Evolutionary conservation across 2,888 invertebrate genomes (phyloP).

Genomic region (Coecobrya sp.): DNA sequence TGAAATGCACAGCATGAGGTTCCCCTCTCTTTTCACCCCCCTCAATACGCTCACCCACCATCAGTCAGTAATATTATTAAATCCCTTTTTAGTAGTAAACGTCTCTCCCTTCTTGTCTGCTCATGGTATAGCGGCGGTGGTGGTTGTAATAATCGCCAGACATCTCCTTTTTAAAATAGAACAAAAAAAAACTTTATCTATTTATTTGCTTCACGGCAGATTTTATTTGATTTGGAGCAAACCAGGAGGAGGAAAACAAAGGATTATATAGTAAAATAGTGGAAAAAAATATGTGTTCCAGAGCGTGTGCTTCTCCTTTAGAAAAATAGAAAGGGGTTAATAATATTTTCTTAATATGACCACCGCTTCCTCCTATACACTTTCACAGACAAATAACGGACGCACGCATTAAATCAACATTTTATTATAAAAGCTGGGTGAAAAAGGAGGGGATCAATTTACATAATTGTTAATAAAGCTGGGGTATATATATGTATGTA

Average conservation of each 20-base stretch:
- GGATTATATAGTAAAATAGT: neutral
- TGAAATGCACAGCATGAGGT: constrained; percentile 34
- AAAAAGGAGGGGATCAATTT: constrained; percentile 49
- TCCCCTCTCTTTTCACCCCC: neutral
- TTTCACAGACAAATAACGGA: constrained; percentile 27
- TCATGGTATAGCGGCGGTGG: neutral
- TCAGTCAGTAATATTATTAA: neutral
- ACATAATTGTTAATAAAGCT: constrained; percentile 62
- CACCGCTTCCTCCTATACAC: neutral
- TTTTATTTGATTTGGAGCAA: constrained; percentile 37
- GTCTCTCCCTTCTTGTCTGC: too few species aligned
- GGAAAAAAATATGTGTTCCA: constrained; percentile 5
- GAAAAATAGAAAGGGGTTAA: neutral
- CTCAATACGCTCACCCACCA: too few species aligned
- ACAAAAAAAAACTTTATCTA: constrained; percentile 4
- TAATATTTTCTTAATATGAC: neutral
- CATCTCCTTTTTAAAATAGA: neutral
- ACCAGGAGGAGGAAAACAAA: constrained; percentile 13
- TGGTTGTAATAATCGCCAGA: constrained; percentile 14
- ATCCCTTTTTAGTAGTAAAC: neutral
- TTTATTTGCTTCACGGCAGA: constrained; percentile 54
- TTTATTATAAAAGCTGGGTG: neutral
- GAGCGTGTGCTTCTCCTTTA: neutral
- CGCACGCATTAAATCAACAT: neutral
- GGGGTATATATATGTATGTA: neutral